Evolutionary conservation across 1,140 invertebrate genomes (phyloP), one percentile per base, ranked within the genome.

Genomic region (Magallana angulata): DNA sequence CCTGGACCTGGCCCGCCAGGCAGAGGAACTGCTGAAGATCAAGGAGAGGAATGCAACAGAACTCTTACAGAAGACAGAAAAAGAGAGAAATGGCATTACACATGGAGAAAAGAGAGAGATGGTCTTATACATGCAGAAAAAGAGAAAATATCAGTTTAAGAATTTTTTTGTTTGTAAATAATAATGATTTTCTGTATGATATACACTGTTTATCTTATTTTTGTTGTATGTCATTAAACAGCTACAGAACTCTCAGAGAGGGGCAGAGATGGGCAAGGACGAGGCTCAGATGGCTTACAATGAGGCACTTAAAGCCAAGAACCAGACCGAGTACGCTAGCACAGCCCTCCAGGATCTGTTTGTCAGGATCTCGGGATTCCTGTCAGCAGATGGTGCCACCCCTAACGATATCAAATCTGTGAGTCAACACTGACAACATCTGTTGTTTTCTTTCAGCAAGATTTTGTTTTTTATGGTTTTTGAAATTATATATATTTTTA

Each of bases 321-420:
- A n/a, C n/a, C n/a, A n/a, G n/a, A n/a, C n/a, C n/a, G n/a, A n/a
- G n/a, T n/a, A n/a, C n/a, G n/a, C n/a, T n/a, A n/a, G n/a, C n/a
- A n/a, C n/a, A n/a, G n/a, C n/a, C n/a, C n/a, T n/a, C n/a, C n/a
- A n/a, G n/a, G n/a, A n/a, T n/a, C n/a, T n/a, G n/a, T n/a, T n/a
- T 30, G 95, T 96, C 1, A 96, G 97, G 90, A 96, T 99, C 24
- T 96, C 96, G 87, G 96, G 97, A 84, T 97, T 98, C 93, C 94
- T 98, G 86, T 96, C 96, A 12, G 96, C 97, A 89, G 96, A 97
- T 0, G 97, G 97, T 14, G 97, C 97, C 1, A 97, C 96, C 71
- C 97, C 98, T 0, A 95, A 96, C 14, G 97, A 98, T 92, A 97
- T 99, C 36, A 96, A 97, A 92, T 95, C 97, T 89, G 97, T 98